Evolutionary conservation across 2,888 invertebrate species (phyloP).

Genomic region (Acleris literana): DNA sequence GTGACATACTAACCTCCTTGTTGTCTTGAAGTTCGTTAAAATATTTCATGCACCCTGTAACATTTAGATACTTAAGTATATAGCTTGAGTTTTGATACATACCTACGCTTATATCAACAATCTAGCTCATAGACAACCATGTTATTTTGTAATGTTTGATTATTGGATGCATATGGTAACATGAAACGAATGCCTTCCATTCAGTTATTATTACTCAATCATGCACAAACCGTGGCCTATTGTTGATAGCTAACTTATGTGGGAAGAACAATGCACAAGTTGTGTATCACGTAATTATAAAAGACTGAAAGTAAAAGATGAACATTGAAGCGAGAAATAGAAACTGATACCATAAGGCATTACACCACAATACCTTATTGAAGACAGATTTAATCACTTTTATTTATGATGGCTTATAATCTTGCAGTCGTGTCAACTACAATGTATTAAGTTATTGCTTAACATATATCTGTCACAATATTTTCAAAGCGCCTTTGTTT

Average conservation of each 20-base stretch:
- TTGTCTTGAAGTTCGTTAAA: slow-evolving; percentile 1
- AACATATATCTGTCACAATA: slow-evolving; percentile 38
- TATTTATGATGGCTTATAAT: slow-evolving; percentile 2
- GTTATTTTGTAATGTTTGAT: no score
- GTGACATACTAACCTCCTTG: slow-evolving; percentile 21
- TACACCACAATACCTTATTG: slow-evolving; percentile 1
- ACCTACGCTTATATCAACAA: no score
- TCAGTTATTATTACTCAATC: slow-evolving; percentile 13
- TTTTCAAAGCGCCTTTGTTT: slow-evolving; percentile 36
- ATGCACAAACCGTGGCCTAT: background rate
- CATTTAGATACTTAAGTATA: background rate
- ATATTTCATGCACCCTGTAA: background rate
- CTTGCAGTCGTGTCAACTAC: slow-evolving; percentile 7
- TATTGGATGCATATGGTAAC: no score
- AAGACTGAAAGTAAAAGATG: background rate
- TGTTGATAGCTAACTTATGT: slow-evolving; percentile 13
- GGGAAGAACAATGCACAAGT: slow-evolving; percentile 11
- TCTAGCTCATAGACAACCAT: no score
- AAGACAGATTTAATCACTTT: background rate
- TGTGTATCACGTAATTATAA: slow-evolving; percentile 12
- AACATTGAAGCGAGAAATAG: slow-evolving; percentile 6
- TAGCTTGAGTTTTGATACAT: no score
- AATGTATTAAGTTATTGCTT: slow-evolving; percentile 14
- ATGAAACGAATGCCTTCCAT: background rate
- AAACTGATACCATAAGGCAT: slow-evolving; percentile 3